Base-by-base conservation (phyloP, 2,113 vertebrate species). In the Cettia cetti region DNA sequence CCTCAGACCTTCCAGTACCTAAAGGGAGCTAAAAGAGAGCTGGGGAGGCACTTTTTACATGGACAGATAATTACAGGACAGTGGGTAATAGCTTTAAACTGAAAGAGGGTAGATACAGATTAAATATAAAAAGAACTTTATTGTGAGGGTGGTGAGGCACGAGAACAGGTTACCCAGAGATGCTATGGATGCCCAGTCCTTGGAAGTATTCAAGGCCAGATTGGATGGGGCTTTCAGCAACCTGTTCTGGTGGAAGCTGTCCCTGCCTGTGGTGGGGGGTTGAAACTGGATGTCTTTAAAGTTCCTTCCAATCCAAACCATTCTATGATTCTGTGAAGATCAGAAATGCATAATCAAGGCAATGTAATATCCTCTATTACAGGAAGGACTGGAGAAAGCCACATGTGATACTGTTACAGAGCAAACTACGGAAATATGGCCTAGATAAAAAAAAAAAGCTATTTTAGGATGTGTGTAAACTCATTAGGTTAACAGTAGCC, bases 371-470 rank as follows among this genome's bases (percentile, higher is more conserved):
- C 63, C 57, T 79, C 26, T 94, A 0, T 45, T 61, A 53, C 85
- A 85, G 92, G 95, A 95, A 92, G 59, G 75, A 94, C 49, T 76
- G 31, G 40, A 40, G 88, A 88, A 94, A 86, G 82, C 75, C 85
- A 64, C 59, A 35, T 90, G 78, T 82, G 82, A 68, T 91, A 37
- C 24, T 72, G 16, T 60, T 61, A 26, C 53, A 85, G 63, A 72
- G 50, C 53, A 90, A 71, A 45, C 85, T 65, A 65, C 94, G 92
- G 88, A 95, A 95, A 77, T n/a, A 18, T 5, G 35, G n/a, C 82
- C 75, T 76, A 95, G 92, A 82, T 88, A n/a, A 92, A 92, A 94
- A n/a, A 92, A 92, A 94, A 86, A 59, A 44, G 9, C 79, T 96
- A 42, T 76, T 94, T 94, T 95, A 74, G 63, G 78, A 37, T 61